These are phyloP conservation scores for Bibio marci DNA, from an alignment of 2,888 invertebrate species.

Conservation along the genomic window DNA sequence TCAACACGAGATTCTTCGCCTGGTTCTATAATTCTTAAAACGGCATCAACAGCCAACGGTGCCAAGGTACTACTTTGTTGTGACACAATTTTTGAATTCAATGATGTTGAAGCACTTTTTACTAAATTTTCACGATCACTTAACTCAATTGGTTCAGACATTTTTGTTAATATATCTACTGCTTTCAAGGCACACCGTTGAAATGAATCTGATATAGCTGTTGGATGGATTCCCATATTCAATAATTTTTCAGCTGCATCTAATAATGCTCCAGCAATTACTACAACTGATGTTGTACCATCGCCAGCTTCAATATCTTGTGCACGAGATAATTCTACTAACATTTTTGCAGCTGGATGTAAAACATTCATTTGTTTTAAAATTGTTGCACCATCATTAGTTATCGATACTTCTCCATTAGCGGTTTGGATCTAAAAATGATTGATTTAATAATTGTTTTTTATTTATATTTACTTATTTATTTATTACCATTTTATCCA, in stretches of 20 bases:
- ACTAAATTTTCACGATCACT: constrained; percentile 71
- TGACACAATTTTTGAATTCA: constrained; percentile 98
- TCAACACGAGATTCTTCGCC: constrained; percentile 65
- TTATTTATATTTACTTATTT: background rate
- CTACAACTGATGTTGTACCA: constrained; percentile 97
- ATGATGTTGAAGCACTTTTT: constrained; percentile 91
- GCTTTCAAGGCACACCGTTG: constrained; percentile 42
- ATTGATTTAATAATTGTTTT: background rate
- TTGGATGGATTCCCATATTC: constrained; percentile 91
- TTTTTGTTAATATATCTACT: constrained; percentile 51
- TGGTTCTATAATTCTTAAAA: constrained; percentile 46
- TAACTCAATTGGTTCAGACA: constrained; percentile 76
- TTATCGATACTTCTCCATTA: constrained; percentile 97
- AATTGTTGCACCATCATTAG: constrained; percentile 99
- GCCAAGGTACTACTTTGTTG: constrained; percentile 92
- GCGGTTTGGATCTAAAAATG: constrained; percentile 68
- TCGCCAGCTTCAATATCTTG: constrained; percentile 99
- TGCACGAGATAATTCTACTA: constrained; percentile 94
- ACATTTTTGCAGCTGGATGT: constrained; percentile 98
- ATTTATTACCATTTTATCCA: constrained; percentile 92
- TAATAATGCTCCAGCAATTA: constrained; percentile 88
- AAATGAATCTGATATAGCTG: constrained; percentile 92
- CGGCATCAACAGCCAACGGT: constrained; percentile 95
- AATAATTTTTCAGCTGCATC: constrained; percentile 88
- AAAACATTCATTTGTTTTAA: constrained; percentile 96